phyloP scores from a whole-genome alignment of 2,113 vertebrate species.

The Phycodurus eques region DNA sequence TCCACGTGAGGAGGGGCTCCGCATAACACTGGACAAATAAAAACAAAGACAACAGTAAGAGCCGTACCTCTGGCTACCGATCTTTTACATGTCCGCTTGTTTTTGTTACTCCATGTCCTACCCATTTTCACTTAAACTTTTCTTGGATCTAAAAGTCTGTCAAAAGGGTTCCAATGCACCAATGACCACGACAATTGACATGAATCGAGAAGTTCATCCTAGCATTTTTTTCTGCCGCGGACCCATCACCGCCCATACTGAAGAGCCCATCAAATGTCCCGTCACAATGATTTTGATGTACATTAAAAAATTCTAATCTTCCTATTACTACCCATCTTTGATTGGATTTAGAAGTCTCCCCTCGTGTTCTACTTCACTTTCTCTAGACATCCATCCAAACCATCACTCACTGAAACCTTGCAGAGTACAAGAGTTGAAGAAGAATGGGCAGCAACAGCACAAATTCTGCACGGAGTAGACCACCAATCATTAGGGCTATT shows the following conservation, averaged over 20 bases:
- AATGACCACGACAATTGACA: too few species aligned
- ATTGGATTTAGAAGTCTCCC: too few species aligned
- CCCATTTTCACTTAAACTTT: not conserved
- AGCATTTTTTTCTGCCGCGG: not conserved
- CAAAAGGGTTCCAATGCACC: not conserved
- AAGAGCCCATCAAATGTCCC: too few species aligned
- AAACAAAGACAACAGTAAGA: not conserved
- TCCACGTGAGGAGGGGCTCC: constrained; percentile 84
- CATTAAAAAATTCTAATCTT: too few species aligned
- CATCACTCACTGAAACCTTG: not conserved
- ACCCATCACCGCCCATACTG: not conserved
- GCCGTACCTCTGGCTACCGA: too few species aligned
- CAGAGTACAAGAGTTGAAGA: not conserved
- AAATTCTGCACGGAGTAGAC: not conserved
- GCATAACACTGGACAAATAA: constrained; percentile 80
- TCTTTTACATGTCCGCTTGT: not conserved
- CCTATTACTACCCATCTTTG: too few species aligned
- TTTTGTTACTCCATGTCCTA: not conserved
- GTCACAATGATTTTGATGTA: too few species aligned
- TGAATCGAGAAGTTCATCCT: not conserved
- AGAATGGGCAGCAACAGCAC: not conserved
- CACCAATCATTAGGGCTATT: not conserved
- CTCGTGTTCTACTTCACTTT: not conserved
- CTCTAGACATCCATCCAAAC: not conserved
- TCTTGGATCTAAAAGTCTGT: not conserved